Conservation (phyloP, 2,113 vertebrate genomes). For the Scatophagus argus region DNA sequence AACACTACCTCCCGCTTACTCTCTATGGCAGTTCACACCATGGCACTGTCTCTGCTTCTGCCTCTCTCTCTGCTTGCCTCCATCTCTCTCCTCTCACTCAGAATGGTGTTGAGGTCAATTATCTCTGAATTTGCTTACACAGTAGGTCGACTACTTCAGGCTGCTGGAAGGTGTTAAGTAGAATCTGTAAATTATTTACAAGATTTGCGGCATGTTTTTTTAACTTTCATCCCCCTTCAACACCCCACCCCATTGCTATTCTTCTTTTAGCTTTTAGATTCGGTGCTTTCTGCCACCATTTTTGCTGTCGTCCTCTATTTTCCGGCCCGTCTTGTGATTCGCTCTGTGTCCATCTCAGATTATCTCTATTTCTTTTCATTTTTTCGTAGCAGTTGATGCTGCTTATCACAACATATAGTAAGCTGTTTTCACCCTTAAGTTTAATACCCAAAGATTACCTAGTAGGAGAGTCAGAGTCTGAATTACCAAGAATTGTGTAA, state of each 20-base stretch:
- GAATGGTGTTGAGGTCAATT: constrained; percentile 74
- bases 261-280: background rate
- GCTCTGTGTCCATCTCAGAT: constrained; percentile 8
- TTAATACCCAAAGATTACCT: background rate
- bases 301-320: background rate
- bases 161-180: constrained; percentile 59
- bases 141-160: constrained; percentile 20
- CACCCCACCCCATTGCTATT: constrained; percentile 12
- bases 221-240: constrained; percentile 25
- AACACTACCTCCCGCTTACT: constrained; percentile 71
- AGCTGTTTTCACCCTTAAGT: background rate
- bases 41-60: constrained; percentile 44
- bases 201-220: constrained; percentile 30
- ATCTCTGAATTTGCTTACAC: constrained; percentile 74
- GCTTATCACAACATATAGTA: background rate
- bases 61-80: constrained; percentile 40
- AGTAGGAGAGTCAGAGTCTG: background rate
- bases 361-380: background rate
- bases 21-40: constrained; percentile 63
- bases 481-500: background rate
- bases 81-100: constrained; percentile 54
- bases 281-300: background rate
- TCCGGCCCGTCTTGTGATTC: too few species aligned
- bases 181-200: constrained; percentile 52
- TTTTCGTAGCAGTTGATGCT: background rate